These are phyloP conservation scores for Engraulis encrasicolus DNA, from an alignment of 2,113 vertebrate species.

Conservation along the genomic window DNA sequence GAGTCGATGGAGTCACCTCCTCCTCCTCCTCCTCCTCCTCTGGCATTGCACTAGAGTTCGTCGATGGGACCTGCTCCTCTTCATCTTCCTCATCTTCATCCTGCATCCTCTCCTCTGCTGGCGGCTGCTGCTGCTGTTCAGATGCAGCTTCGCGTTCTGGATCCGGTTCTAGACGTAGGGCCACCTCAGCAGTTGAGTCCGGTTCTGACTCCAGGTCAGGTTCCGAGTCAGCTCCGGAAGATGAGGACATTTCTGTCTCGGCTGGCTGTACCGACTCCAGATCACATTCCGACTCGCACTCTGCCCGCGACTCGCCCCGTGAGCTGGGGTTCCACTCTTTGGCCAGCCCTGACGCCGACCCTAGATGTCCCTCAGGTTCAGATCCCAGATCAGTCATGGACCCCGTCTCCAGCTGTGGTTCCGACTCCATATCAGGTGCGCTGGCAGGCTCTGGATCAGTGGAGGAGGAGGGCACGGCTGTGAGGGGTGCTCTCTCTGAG, in stretches of 20 bases:
- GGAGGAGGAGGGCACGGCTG: background rate
- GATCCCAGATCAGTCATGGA: conserved; percentile 57
- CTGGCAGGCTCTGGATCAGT: conserved; percentile 48
- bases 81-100: background rate
- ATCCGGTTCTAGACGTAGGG: conserved; percentile 57
- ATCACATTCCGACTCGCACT: conserved; percentile 65
- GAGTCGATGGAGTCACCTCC: background rate
- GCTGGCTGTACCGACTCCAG: conserved; percentile 55
- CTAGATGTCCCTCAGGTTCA: conserved; percentile 62
- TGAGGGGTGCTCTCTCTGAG: background rate
- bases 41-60: background rate
- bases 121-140: background rate
- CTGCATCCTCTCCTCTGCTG: background rate
- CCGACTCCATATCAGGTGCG: conserved; percentile 52
- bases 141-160: conserved; percentile 46
- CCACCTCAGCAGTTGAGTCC: conserved; percentile 59
- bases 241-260: conserved; percentile 57
- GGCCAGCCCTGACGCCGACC: conserved; percentile 66
- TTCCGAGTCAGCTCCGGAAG: conserved; percentile 66
- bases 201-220: conserved; percentile 66
- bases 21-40: background rate
- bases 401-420: conserved; percentile 50
- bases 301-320: conserved; percentile 20
- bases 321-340: conserved; percentile 54
- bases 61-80: background rate